Evolutionary conservation across 2,113 vertebrate species (phyloP), one percentile per base, ranked within the genome.

Genomic region (Parus major): DNA sequence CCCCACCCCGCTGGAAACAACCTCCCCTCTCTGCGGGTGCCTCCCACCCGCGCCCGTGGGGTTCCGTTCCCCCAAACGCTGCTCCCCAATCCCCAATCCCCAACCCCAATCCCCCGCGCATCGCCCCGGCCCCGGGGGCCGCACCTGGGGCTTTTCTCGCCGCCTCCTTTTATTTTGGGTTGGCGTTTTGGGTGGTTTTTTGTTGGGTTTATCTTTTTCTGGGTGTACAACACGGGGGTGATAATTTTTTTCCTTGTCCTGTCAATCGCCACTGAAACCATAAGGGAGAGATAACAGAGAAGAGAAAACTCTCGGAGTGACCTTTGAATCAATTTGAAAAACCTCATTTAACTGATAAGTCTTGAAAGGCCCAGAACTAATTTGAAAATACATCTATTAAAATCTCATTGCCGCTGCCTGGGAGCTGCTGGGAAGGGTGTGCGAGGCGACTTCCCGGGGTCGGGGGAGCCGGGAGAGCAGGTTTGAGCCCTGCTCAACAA

Each of bases 361-460:
- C 96, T 97, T 97, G 97, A 97, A 98, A 97, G 97, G 91, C 82
- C 92, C 93, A 96, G 96, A 95, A 97, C 97, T 98, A 95, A 98
- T 97, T 97, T 95, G 97, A 98, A 97, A 98, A 96, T 94, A 86
- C 71, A 78, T 94, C 93, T 96, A 98, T 98, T 98, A 98, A 98
- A 98, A 97, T 92, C 97, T 95, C 97, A 97, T 97, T 96, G 75
- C 91, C 65, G 90, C 92, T 95, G 96, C 93, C 92, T 16, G 87
- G 61, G 64, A 47, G 86, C 85, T 82, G 82, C 82, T 52, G 73
- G 60, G 88, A 85, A 82, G 81, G 95, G 86, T 92, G 92, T 90
- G 86, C 65, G 25, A 88, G 91, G 95, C 85, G 59, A 83, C 90
- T 95, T 90, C 75, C 87, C 25, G 86, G 92, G 85, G 46, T 85